These are phyloP conservation scores for Coelogynopora nodosa DNA, from an alignment of 2,888 invertebrate species.

Conservation along the genomic window DNA sequence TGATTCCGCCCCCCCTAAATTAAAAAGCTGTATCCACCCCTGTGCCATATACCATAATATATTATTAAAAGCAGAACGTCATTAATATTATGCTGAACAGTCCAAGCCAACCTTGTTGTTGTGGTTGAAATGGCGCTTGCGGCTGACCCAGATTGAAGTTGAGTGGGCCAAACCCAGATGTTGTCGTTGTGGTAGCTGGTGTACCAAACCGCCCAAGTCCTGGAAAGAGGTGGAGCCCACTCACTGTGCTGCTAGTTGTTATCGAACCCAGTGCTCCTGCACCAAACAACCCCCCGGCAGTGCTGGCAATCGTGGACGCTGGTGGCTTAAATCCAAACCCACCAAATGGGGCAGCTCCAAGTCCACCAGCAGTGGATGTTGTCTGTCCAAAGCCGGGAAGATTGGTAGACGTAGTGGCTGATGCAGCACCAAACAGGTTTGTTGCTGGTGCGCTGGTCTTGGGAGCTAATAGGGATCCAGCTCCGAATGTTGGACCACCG, in stretches of 20 bases:
- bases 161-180: not conserved
- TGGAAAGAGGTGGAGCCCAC: not conserved
- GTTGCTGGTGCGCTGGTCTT: no score
- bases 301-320: not conserved
- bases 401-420: not conserved
- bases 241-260: not conserved
- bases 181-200: not conserved
- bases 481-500: no score
- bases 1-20: no score
- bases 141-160: not conserved
- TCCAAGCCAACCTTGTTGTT: not conserved
- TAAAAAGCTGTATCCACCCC: no score
- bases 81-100: no score
- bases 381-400: not conserved
- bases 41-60: no score
- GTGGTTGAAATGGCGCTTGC: not conserved
- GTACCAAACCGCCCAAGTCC: not conserved
- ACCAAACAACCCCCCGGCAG: not conserved
- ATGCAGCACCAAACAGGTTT: not conserved
- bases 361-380: not conserved
- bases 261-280: not conserved
- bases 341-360: no score
- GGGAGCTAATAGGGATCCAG: no score
- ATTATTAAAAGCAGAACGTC: no score
- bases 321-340: not conserved